These are phyloP conservation scores for Accipiter fasciatus DNA, from an alignment of 2,797 vertebrate species.

Conservation along the genomic window DNA sequence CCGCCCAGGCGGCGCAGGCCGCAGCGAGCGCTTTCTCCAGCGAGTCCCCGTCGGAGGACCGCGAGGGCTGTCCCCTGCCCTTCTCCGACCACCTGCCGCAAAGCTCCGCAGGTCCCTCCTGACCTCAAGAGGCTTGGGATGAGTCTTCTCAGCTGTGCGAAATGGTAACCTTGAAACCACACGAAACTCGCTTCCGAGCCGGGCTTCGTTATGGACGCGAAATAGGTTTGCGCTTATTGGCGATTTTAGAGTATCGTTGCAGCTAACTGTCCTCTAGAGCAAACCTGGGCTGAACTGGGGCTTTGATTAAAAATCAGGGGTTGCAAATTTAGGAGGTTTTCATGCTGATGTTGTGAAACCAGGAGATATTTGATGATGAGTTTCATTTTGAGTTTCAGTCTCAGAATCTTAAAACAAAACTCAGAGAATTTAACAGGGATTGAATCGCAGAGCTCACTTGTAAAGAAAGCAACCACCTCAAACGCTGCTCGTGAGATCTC, in stretches of 20 bases:
- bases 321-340: background rate
- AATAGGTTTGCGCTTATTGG: background rate
- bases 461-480: background rate
- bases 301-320: background rate
- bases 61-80: background rate
- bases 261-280: background rate
- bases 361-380: background rate
- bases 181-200: background rate
- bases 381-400: constrained; percentile 8
- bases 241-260: background rate
- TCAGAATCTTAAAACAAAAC: background rate
- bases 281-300: background rate
- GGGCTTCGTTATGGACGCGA: background rate
- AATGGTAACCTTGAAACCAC: background rate
- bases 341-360: background rate
- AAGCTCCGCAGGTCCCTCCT: background rate
- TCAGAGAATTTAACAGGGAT: background rate
- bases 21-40: background rate
- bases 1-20: accelerated
- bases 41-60: accelerated
- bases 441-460: background rate
- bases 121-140: background rate
- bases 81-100: background rate
- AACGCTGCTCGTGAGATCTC: accelerated
- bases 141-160: background rate